Conservation (phyloP, 1,140 invertebrate genomes). For the Tetragnatha versicolor region DNA sequence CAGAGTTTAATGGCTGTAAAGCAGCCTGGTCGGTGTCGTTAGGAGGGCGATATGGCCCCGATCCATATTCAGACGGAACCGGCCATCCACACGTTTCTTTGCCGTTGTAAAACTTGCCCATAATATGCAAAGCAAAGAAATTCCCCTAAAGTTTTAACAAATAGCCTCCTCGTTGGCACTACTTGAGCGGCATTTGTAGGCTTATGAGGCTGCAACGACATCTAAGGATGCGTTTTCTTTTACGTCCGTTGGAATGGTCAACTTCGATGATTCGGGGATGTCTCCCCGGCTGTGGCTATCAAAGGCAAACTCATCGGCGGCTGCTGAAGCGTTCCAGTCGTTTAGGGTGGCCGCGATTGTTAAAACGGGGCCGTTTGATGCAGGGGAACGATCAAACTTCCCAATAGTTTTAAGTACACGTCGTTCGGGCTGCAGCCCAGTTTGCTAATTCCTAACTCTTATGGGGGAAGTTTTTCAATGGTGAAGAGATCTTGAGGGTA, state of each 20-base stretch:
- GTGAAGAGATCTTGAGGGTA: no score
- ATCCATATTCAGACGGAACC: conserved; percentile 20
- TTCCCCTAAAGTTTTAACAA: conserved; percentile 33
- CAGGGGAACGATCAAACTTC: no score
- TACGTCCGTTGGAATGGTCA: conserved; percentile 9
- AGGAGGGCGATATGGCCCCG: neutral
- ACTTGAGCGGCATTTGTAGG: conserved; percentile 42
- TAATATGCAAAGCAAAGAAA: conserved; percentile 40
- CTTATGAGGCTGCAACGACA: conserved; percentile 24
- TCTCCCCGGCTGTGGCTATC: neutral
- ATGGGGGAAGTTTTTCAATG: no score
- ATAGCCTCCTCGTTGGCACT: neutral
- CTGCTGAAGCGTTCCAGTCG: neutral
- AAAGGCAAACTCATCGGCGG: neutral
- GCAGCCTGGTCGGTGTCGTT: conserved; percentile 24
- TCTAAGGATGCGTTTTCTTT: conserved; percentile 23
- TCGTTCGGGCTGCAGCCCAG: no score
- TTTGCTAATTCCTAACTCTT: no score
- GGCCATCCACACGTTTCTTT: conserved; percentile 21
- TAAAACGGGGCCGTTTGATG: neutral
- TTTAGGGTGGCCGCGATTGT: neutral
- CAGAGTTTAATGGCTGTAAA: conserved; percentile 32
- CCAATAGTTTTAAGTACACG: no score
- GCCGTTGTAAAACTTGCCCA: conserved; percentile 34
- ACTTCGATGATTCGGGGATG: conserved; percentile 12